Conservation (phyloP, 2,797 vertebrate species). For the Cossypha polioptera region DNA sequence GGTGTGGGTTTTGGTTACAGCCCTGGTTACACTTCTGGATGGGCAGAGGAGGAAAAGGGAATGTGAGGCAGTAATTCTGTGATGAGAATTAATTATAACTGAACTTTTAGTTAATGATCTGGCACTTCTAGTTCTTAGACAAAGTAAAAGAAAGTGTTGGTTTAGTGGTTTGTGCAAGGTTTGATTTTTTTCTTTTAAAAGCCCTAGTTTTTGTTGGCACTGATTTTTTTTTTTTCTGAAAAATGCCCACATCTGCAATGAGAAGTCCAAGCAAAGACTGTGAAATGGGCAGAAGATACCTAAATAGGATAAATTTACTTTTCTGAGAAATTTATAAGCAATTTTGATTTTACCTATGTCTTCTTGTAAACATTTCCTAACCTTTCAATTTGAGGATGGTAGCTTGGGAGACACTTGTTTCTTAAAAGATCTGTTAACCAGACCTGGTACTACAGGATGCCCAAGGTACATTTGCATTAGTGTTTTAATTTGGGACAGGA, state of each 20-base stretch:
- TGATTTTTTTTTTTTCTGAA: background rate
- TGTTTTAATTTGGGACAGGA: background rate
- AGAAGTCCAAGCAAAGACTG: background rate
- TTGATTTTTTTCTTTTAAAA: background rate
- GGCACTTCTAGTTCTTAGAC: background rate
- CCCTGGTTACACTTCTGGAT: background rate
- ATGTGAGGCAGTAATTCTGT: background rate
- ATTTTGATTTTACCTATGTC: background rate
- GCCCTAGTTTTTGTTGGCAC: background rate
- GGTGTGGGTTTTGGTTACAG: background rate
- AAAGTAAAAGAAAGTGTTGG: background rate
- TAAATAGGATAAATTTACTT: background rate
- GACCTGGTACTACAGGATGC: background rate
- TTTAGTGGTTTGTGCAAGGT: background rate
- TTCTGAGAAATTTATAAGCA: background rate
- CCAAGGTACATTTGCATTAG: background rate
- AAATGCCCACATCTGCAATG: fast-evolving
- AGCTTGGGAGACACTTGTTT: background rate
- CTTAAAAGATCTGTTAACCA: background rate
- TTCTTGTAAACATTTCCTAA: background rate
- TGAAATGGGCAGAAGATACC: background rate
- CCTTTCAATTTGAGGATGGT: background rate
- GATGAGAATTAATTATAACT: background rate
- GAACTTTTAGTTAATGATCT: background rate
- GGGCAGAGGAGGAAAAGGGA: background rate